These are phyloP conservation scores for Listrodromus nycthemerus DNA, from an alignment of 2,888 invertebrate species.

Conservation along the genomic window DNA sequence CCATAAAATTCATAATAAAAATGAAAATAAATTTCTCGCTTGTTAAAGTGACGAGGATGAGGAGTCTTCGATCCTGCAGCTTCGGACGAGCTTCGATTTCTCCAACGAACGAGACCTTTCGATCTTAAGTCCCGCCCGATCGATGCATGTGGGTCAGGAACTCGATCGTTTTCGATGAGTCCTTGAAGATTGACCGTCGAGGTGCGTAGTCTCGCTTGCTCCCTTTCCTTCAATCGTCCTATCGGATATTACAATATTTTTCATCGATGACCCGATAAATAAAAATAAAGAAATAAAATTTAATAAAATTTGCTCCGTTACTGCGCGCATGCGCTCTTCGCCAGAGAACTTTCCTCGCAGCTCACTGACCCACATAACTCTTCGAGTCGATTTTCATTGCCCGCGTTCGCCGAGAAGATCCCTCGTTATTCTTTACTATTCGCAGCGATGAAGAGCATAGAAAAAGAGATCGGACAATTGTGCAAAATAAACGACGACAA, in stretches of 20 bases:
- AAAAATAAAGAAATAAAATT: not conserved
- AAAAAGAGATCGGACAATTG: slow-evolving; percentile 17
- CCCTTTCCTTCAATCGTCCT: not conserved
- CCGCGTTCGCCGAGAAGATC: no score
- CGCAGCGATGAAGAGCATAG: not conserved
- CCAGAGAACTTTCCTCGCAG: not conserved
- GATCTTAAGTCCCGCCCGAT: slow-evolving; percentile 22
- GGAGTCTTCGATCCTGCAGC: no score
- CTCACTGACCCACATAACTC: slow-evolving; percentile 42
- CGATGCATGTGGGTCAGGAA: slow-evolving; percentile 16
- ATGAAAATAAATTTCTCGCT: slow-evolving; percentile 20
- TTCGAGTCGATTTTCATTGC: slow-evolving; percentile 13
- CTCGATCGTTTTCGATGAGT: slow-evolving; percentile 30
- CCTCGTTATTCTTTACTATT: not conserved
- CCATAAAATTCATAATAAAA: no score
- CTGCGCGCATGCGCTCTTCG: not conserved
- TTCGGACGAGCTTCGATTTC: slow-evolving; percentile 42
- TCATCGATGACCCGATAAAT: not conserved
- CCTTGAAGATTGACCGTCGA: not conserved
- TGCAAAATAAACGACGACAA: not conserved
- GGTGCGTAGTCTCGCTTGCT: not conserved
- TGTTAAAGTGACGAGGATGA: slow-evolving; percentile 37
- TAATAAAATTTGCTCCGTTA: not conserved
- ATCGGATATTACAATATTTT: slow-evolving; percentile 8
- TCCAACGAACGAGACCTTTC: slow-evolving; percentile 12